Conservation (phyloP, 1,140 invertebrate species). For the Drosophila biarmipes region DNA sequence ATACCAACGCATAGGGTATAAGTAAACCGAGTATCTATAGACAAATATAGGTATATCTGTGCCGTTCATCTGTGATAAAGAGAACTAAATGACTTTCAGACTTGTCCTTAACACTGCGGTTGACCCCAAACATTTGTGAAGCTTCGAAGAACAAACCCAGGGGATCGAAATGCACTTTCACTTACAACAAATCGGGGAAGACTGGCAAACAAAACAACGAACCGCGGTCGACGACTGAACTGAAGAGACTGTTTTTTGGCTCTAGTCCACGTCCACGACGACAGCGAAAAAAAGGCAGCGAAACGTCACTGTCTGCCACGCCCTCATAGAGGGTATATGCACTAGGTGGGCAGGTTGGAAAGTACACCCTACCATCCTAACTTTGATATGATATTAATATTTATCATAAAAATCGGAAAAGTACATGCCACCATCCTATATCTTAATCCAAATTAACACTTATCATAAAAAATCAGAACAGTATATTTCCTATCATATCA, state of each 20-base stretch:
- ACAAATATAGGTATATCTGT: slow-evolving; percentile 3
- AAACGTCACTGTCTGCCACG: slow-evolving; percentile 27
- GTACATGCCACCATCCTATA: no score
- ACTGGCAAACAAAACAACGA: slow-evolving; percentile 20
- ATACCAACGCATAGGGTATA: slow-evolving; percentile 20
- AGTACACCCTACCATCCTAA: no score
- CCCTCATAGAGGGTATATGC: background rate
- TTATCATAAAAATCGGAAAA: background rate
- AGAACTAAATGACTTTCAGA: slow-evolving; percentile 30
- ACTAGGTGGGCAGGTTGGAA: background rate
- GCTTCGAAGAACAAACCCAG: slow-evolving; percentile 36
- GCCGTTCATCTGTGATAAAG: slow-evolving; percentile 2
- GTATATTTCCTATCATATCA: no score
- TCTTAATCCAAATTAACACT: no score
- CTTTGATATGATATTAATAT: background rate
- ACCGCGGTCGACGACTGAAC: slow-evolving; percentile 66
- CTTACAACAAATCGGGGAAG: slow-evolving; percentile 62
- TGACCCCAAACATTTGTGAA: slow-evolving; percentile 51
- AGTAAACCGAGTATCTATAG: slow-evolving; percentile 17
- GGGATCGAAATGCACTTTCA: slow-evolving; percentile 58
- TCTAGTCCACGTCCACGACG: slow-evolving; percentile 46
- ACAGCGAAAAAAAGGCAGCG: slow-evolving; percentile 11
- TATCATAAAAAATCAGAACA: background rate
- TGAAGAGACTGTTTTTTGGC: slow-evolving; percentile 62
- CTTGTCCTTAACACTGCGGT: slow-evolving; percentile 53